phyloP scores from a whole-genome alignment of 2,888 invertebrate genomes.

The Plebejus melissa region DNA sequence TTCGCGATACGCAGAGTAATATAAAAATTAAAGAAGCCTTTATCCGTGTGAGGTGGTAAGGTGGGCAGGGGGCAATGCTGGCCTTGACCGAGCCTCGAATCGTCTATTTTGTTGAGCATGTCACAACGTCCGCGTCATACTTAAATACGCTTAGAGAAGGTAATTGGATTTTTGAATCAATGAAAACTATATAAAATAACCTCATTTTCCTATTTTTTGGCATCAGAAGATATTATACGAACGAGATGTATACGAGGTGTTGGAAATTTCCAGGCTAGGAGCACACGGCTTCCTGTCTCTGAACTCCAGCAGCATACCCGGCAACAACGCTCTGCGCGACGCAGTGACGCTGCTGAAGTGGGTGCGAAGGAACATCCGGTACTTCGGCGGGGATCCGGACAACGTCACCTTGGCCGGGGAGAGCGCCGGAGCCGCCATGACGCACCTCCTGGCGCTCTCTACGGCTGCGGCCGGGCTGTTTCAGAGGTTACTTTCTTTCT shows the following conservation, averaged over 20 bases:
- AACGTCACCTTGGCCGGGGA: conserved; percentile 66
- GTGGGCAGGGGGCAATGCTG: not conserved
- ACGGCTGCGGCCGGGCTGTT: conserved; percentile 56
- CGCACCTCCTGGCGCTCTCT: conserved; percentile 58
- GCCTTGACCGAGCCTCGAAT: not conserved
- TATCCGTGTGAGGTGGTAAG: not conserved
- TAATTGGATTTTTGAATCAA: not conserved
- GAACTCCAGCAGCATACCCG: conserved; percentile 57
- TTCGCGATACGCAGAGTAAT: not conserved
- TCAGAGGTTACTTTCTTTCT: conserved; percentile 45
- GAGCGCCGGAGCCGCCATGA: conserved; percentile 59
- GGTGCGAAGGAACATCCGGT: conserved; percentile 57
- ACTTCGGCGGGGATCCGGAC: conserved; percentile 64
- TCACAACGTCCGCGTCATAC: not conserved
- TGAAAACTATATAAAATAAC: not conserved
- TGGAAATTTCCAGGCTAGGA: conserved; percentile 53
- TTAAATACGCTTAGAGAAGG: not conserved
- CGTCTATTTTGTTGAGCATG: not conserved
- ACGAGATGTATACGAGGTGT: too few relatives aligned
- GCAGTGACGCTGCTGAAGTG: conserved; percentile 61
- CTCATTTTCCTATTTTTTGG: not conserved
- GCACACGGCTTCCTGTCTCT: conserved; percentile 69
- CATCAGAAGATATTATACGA: not conserved
- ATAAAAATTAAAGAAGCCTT: not conserved
- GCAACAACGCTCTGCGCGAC: conserved; percentile 69